Conservation (phyloP, 2,113 vertebrate species). For the Pangasianodon gigas region DNA sequence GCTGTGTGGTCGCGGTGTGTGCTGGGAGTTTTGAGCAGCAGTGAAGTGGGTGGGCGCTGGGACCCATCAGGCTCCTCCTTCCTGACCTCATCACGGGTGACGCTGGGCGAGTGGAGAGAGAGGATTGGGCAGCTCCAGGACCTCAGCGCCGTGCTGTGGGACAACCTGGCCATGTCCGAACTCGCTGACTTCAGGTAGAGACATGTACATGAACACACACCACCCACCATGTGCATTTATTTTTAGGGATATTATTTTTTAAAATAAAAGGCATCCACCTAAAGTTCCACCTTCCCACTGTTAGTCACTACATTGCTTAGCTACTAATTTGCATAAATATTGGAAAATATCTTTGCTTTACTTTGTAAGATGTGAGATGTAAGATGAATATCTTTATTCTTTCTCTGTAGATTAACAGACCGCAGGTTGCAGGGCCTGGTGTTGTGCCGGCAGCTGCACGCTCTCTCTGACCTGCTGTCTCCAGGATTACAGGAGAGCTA, state of each 20-base stretch:
- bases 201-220: background rate
- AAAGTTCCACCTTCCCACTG: too few relatives aligned
- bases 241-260: too few relatives aligned
- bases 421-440: slow-evolving; percentile 81
- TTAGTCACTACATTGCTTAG: too few relatives aligned
- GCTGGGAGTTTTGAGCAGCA: slow-evolving; percentile 85
- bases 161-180: slow-evolving; percentile 81
- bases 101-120: slow-evolving; percentile 87
- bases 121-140: slow-evolving; percentile 86
- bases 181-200: slow-evolving; percentile 85
- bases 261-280: too few relatives aligned
- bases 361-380: background rate
- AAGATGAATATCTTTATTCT: background rate
- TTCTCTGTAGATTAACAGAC: slow-evolving; percentile 76
- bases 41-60: slow-evolving; percentile 71
- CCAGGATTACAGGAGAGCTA: slow-evolving; percentile 78
- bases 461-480: slow-evolving; percentile 82
- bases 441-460: slow-evolving; percentile 80
- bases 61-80: slow-evolving; percentile 78
- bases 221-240: too few relatives aligned
- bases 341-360: background rate
- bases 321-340: background rate
- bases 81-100: slow-evolving; percentile 81
- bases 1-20: slow-evolving; percentile 89
- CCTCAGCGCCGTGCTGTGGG: slow-evolving; percentile 82